Evolutionary conservation across 2,113 vertebrate genomes (phyloP), one percentile per base, ranked within the genome.

Genomic region (Bambusicola thoracicus): DNA sequence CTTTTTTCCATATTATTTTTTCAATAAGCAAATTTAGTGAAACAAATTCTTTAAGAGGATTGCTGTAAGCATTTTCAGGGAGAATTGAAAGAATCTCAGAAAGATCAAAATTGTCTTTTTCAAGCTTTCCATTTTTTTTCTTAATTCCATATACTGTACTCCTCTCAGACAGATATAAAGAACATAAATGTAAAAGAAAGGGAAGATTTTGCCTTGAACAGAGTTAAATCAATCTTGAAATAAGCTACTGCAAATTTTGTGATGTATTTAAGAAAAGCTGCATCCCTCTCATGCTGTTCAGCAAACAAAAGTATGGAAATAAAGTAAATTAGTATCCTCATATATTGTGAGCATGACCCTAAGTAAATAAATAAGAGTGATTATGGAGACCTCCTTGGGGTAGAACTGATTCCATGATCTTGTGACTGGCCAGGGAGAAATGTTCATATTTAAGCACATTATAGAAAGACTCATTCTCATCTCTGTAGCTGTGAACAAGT

Each of bases 51-150:
- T 25, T 65, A 51, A 38, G 44, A 49, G 15, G 9, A 63, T 41
- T 32, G n/a, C 41, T 8, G 0, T 40, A 58, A 61, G 7, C 13
- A 20, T 4, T 38, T 27, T 69, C 13, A 1, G 0, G 2, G 14
- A 27, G 40, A 85, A 81, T 55, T 30, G 41, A n/a, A 73, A 55
- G 24, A 43, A 12, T 24, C 16, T 4, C 43, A 30, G 7, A 56
- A 46, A 43, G 13, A 75, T 27, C 14, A 32, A 49, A 73, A 53
- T 65, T 43, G 6, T 1, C 67, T 6, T 0, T 18, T 17, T 8
- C 20, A 44, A 20, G 38, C 24, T 17, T 32, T 62, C 15, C 24
- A 29, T 36, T 58, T 53, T 30, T 30, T 84, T 34, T 51, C 51
- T 21, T 63, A 34, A 17, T 66, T 87, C 8, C 7, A 34, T 11